Conservation (phyloP, 2,797 vertebrate species). For the Enteromius paludinosus region DNA sequence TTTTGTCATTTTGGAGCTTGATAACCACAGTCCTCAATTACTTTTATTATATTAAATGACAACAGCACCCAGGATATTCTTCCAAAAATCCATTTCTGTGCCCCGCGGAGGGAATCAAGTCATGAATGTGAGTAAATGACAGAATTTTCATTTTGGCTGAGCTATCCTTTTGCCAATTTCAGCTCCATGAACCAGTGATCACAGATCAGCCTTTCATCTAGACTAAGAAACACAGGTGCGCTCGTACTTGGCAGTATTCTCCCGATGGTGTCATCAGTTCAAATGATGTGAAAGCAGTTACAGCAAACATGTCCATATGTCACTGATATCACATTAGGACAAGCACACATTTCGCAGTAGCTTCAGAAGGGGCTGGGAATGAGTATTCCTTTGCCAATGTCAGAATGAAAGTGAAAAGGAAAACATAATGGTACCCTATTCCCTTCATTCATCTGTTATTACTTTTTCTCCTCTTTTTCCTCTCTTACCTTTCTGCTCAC, state of each 20-base stretch:
- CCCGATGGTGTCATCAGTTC: conserved; percentile 26
- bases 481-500: conserved; percentile 30
- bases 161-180: neutral
- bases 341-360: conserved; percentile 10
- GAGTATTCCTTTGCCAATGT: conserved; percentile 20
- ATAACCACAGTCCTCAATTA: neutral
- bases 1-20: neutral
- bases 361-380: conserved; percentile 20
- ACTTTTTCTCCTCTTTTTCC: conserved; percentile 4
- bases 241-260: neutral
- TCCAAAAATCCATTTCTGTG: neutral
- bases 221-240: conserved; percentile 11
- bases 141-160: neutral
- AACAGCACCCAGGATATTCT: neutral
- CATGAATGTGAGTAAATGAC: neutral
- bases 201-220: neutral
- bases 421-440: conserved; percentile 41
- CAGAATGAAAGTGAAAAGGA: conserved; percentile 42
- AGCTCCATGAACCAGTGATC: conserved; percentile 23
- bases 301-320: conserved; percentile 22
- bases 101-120: neutral
- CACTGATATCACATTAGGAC: conserved; percentile 6
- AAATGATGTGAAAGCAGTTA: conserved; percentile 23
- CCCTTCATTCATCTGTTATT: conserved; percentile 20
- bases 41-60: neutral